These are phyloP conservation scores for Octodonta nipae DNA, from an alignment of 2,888 invertebrate genomes.

Conservation along the genomic window DNA sequence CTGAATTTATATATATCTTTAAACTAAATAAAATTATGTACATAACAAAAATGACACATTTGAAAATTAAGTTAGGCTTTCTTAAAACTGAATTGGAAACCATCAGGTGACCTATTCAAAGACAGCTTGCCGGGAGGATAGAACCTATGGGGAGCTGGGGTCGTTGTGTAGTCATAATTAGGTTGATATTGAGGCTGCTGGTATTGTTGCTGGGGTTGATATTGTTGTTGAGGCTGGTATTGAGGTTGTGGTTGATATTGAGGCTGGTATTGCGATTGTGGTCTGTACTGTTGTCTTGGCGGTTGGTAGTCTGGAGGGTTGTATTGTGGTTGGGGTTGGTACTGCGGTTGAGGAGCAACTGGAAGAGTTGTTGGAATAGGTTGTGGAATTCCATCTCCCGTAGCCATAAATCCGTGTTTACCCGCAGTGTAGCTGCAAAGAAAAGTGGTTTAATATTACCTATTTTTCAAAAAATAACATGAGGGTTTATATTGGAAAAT, in stretches of 20 bases:
- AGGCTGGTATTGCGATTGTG: slow-evolving; percentile 37
- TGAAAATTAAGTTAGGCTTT: slow-evolving; percentile 36
- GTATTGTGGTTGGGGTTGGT: slow-evolving; percentile 39
- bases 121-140: slow-evolving; percentile 76
- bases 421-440: slow-evolving; percentile 57
- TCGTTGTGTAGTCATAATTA: slow-evolving; percentile 43
- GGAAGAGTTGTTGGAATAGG: slow-evolving; percentile 35
- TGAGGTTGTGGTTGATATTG: slow-evolving; percentile 38
- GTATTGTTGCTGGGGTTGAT: slow-evolving; percentile 37
- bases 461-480: too few species aligned
- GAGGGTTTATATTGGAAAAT: too few species aligned
- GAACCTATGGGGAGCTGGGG: slow-evolving; percentile 55
- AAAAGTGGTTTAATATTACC: too few species aligned
- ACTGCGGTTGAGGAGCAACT: slow-evolving; percentile 45
- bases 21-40: not conserved
- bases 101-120: slow-evolving; percentile 75
- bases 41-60: slow-evolving; percentile 1
- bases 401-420: slow-evolving; percentile 69
- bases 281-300: slow-evolving; percentile 35
- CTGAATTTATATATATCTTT: too few species aligned
- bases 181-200: slow-evolving; percentile 37
- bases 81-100: slow-evolving; percentile 76
- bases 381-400: slow-evolving; percentile 53
- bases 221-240: slow-evolving; percentile 34
- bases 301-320: slow-evolving; percentile 37